phyloP scores from a whole-genome alignment of 2,113 vertebrate species.

The Coryphaenoides rupestris region DNA sequence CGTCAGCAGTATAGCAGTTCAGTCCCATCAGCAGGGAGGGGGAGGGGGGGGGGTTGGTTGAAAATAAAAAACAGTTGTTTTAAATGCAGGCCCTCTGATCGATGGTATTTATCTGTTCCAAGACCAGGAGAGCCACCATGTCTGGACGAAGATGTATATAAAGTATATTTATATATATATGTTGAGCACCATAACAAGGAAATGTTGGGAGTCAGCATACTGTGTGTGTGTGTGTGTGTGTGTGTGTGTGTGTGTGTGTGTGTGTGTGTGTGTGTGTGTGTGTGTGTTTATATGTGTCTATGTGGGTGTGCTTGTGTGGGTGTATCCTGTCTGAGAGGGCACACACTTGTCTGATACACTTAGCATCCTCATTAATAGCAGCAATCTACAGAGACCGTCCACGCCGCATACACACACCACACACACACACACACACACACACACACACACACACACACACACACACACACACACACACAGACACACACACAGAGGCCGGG shows the following conservation, averaged over 20 bases:
- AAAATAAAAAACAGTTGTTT: constrained; percentile 24
- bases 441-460: background rate
- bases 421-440: constrained; percentile 12
- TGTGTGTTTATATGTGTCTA: constrained; percentile 9
- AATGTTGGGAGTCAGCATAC: constrained; percentile 23
- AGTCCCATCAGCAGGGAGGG: constrained; percentile 60
- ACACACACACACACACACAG: background rate
- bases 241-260: background rate
- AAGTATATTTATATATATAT: constrained; percentile 44
- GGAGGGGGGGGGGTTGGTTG: too few relatives aligned
- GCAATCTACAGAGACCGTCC: constrained; percentile 50
- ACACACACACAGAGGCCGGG: background rate
- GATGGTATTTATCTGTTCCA: constrained; percentile 45
- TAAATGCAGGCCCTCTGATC: constrained; percentile 45
- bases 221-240: constrained; percentile 1
- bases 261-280: constrained; percentile 13
- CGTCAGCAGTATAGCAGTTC: constrained; percentile 66
- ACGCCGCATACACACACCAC: constrained; percentile 25
- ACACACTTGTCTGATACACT: constrained; percentile 53
- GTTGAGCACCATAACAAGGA: constrained; percentile 15
- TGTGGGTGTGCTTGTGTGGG: constrained; percentile 19
- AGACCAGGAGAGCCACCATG: constrained; percentile 34
- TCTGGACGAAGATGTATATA: too few relatives aligned
- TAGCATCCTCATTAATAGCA: constrained; percentile 60
- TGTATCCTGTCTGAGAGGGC: constrained; percentile 31